Evolutionary conservation across 2,113 vertebrate genomes (phyloP).

Genomic region (Ammospiza caudacuta): DNA sequence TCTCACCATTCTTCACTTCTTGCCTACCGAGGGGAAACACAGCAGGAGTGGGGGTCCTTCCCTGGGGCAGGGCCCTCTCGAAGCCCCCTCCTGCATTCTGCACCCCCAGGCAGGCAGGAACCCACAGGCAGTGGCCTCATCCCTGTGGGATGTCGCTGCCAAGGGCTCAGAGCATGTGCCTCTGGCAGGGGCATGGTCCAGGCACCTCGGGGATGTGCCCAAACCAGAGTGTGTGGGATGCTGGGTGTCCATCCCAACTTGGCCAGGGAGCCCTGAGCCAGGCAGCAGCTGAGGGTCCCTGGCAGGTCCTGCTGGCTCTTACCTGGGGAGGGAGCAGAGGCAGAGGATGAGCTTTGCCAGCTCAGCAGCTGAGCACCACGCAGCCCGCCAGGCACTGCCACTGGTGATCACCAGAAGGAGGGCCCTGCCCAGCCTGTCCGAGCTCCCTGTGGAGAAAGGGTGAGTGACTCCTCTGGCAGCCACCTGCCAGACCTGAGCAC

Average conservation of each 20-base stretch:
- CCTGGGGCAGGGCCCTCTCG: fast-evolving
- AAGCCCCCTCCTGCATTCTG: not conserved
- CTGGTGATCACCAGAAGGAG: constrained; percentile 84
- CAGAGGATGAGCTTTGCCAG: constrained; percentile 82
- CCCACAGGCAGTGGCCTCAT: fast-evolving
- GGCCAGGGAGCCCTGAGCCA: not conserved
- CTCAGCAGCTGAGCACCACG: constrained; percentile 74
- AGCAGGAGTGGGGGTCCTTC: not conserved
- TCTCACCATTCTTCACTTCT: constrained; percentile 69
- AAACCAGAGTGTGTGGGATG: not conserved
- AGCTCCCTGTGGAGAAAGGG: constrained; percentile 75
- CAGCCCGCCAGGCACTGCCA: constrained; percentile 75
- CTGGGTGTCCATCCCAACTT: not conserved
- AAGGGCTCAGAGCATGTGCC: fast-evolving
- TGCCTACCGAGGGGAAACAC: constrained; percentile 69
- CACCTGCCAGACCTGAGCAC: not conserved
- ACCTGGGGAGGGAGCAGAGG: constrained; percentile 86
- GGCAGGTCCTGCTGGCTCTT: not conserved
- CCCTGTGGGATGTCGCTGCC: not conserved
- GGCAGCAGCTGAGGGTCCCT: not conserved
- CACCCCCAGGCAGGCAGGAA: not conserved
- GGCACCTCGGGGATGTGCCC: fast-evolving
- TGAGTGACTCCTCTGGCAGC: not conserved
- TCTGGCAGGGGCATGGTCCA: not conserved
- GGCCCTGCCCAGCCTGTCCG: constrained; percentile 81